Percentiles rank a stretch among this genome's conserved stretches.
Conservation (phyloP, 2,888 invertebrate genomes). For the Dexiosoma caninum region DNA sequence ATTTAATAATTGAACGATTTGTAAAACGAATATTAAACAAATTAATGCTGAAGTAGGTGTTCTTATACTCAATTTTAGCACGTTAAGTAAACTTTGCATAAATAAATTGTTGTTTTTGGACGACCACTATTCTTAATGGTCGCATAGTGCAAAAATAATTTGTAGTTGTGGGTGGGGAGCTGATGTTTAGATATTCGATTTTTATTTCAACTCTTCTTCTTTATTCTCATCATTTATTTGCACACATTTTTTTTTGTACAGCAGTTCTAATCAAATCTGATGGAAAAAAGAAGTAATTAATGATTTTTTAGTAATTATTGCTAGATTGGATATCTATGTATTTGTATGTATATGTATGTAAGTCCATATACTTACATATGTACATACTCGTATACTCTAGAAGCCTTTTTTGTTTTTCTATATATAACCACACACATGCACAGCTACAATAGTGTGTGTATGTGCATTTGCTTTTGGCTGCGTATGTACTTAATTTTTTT, state of each 20-base stretch:
- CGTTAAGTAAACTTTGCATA: constrained; percentile 41
- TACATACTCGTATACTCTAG: constrained; percentile 29
- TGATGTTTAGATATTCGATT: constrained; percentile 38
- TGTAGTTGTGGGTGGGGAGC: neutral
- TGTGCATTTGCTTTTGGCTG: constrained; percentile 16
- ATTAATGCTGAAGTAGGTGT: constrained; percentile 41
- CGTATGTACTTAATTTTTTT: constrained; percentile 33
- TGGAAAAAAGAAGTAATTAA: constrained; percentile 55
- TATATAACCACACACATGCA: neutral
- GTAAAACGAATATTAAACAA: constrained; percentile 19
- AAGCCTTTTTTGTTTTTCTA: neutral
- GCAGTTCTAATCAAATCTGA: neutral
- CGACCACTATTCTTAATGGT: neutral
- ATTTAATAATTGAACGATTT: neutral
- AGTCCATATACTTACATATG: neutral
- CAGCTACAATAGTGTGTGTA: neutral
- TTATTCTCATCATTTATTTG: neutral
- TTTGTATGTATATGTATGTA: neutral
- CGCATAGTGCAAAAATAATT: neutral
- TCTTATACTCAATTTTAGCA: neutral
- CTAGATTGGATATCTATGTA: constrained; percentile 46
- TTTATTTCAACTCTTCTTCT: constrained; percentile 42
- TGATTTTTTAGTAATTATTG: constrained; percentile 59
- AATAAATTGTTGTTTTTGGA: neutral
- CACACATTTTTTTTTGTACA: neutral